phyloP scores from a whole-genome alignment of 2,797 vertebrate genomes.

The Phrynocephalus guinanensis region DNA sequence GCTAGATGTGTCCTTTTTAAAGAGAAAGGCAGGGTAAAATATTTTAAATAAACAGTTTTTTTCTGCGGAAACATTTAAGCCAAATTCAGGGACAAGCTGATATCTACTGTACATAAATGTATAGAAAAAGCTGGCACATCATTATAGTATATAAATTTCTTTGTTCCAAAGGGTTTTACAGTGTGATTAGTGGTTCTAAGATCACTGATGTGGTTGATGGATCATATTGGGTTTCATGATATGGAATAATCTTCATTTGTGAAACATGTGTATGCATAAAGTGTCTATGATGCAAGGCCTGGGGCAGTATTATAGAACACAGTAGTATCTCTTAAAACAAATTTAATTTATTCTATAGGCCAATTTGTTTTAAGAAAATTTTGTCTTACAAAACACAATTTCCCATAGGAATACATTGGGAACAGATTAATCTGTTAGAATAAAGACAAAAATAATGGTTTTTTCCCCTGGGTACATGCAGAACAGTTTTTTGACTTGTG shows the following conservation, averaged over 20 bases:
- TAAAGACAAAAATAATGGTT: too few relatives aligned
- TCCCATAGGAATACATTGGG: too few relatives aligned
- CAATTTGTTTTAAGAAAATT: too few relatives aligned
- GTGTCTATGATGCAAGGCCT: neutral
- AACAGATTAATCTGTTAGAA: too few relatives aligned
- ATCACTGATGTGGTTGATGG: slow-evolving; percentile 6
- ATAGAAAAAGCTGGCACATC: slow-evolving; percentile 5
- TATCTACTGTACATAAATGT: neutral
- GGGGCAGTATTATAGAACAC: neutral
- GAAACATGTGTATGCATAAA: neutral
- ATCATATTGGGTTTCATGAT: slow-evolving; percentile 9
- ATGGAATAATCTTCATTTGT: slow-evolving; percentile 18
- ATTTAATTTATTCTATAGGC: too few relatives aligned
- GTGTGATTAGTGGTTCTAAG: neutral
- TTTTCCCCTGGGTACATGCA: too few relatives aligned
- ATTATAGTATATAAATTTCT: neutral
- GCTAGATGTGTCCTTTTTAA: neutral
- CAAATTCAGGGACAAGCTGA: neutral
- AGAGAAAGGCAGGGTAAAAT: neutral
- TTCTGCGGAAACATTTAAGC: neutral
- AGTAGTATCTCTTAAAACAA: too few relatives aligned
- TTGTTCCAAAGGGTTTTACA: slow-evolving; percentile 8
- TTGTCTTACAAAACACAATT: too few relatives aligned
- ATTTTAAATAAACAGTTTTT: neutral
- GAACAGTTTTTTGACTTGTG: too few relatives aligned